Base-by-base conservation (phyloP, 2,113 vertebrate species). In the Todiramphus chloris region DNA sequence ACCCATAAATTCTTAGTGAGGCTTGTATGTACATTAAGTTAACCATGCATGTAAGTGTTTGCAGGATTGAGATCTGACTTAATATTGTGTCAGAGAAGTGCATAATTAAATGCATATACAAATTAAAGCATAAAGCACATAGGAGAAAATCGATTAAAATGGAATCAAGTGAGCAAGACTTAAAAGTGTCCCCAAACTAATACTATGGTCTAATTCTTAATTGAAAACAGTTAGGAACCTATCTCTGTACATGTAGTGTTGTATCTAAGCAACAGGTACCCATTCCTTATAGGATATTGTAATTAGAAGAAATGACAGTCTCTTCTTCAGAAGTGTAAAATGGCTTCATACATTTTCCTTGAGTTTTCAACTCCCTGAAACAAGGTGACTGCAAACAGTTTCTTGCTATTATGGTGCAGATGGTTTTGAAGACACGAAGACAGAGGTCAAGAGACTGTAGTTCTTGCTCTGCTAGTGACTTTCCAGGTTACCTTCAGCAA, bases 231-330 rank as follows among this genome's bases (percentile, higher is more conserved):
- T 68, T 90, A 87, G 25, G 59, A 78, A 50, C 31, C 82, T 85
- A 25, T 76, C 86, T 95, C 84, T 79, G 11, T 53, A 3, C 30
- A 33, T 46, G 67, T 73, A 85, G 44, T 87, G 19, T 35, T 0
- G 58, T 95, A 79, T 89, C 95, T 72, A 96, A 97, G 94, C 93
- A 91, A 94, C 86, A 59, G 8, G 23, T 48, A 31, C 43, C 43
- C 41, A 4, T 90, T 87, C 91, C 73, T 55, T 51, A 25, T 31
- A 79, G 81, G 80, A 46, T 85, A 23, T 79, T 75, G 41, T 64
- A 87, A 46, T 33, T 0, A 0, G 55, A 80, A 55, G 56, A 84
- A 82, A 66, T 46, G n/a, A 88, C 50, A 43, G 87, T 90, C 30
- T 89, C 48, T n/a, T 59, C 39, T 64, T 72, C 2, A 2, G 43